phyloP scores from a whole-genome alignment of 2,888 invertebrate species.

The Malacosoma neustria region DNA sequence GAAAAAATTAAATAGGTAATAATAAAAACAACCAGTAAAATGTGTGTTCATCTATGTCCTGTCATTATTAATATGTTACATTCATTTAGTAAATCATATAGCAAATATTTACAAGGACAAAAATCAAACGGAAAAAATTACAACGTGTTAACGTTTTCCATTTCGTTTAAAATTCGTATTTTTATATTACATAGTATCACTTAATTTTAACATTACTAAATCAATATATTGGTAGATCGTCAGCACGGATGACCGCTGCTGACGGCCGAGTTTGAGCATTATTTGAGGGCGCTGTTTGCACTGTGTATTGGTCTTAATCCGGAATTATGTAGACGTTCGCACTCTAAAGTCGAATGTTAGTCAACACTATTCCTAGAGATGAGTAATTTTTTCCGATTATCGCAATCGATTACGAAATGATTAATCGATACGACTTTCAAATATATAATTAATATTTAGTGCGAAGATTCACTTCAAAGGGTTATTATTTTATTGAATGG shows the following conservation, averaged over 20 bases:
- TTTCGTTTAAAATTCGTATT: constrained; percentile 72
- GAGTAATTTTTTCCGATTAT: no score
- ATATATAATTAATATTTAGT: no score
- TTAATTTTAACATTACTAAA: constrained; percentile 59
- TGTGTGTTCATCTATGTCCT: constrained; percentile 70
- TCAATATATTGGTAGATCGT: constrained; percentile 53
- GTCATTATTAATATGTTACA: constrained; percentile 74
- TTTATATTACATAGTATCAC: constrained; percentile 72
- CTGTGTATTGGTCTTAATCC: no score
- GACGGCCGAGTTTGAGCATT: no score
- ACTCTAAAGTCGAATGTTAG: no score
- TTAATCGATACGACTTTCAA: no score
- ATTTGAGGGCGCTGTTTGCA: no score
- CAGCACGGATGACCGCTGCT: constrained; percentile 48
- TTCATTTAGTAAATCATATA: constrained; percentile 73
- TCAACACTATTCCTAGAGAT: no score
- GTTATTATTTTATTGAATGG: no score
- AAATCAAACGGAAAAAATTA: constrained; percentile 61
- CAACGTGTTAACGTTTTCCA: constrained; percentile 62
- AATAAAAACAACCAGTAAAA: constrained; percentile 54
- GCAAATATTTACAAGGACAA: constrained; percentile 74
- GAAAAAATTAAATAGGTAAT: constrained; percentile 4
- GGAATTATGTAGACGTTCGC: no score
- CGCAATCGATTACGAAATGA: no score
- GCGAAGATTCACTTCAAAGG: no score